phyloP scores from a whole-genome alignment of 1,140 invertebrate genomes.

The Brachionus sp. region DNA sequence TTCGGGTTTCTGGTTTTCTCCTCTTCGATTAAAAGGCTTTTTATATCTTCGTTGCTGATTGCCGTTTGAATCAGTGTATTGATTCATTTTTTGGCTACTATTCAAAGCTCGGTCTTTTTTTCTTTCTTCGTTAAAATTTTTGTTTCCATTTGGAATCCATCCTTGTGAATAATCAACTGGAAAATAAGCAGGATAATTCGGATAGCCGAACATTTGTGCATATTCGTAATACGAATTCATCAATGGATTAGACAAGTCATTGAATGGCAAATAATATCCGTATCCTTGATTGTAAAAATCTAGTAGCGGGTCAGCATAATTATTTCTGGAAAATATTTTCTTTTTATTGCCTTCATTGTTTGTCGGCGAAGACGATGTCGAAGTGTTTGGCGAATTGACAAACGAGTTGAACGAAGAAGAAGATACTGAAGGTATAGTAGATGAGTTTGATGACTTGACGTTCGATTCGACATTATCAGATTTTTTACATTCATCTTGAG shows the following conservation, averaged over 20 bases:
- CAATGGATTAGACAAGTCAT: not conserved
- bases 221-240: constrained; percentile 17
- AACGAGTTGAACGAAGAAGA: constrained; percentile 21
- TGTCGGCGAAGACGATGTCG: constrained; percentile 4
- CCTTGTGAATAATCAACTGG: constrained; percentile 9
- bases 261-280: constrained; percentile 3
- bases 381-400: constrained; percentile 13
- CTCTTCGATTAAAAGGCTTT: not conserved
- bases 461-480: not conserved
- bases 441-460: constrained; percentile 8
- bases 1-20: not conserved
- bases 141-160: not conserved
- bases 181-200: constrained; percentile 27
- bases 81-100: no score
- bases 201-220: not conserved
- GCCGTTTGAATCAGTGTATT: not conserved
- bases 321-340: not conserved
- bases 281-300: constrained; percentile 1
- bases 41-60: not conserved
- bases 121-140: not conserved
- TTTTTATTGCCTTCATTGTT: not conserved
- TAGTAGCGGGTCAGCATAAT: not conserved
- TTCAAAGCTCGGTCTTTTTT: not conserved
- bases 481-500: not conserved
- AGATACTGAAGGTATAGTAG: not conserved